These are phyloP conservation scores for Aphelinus atriplicis DNA, from an alignment of 1,140 invertebrate species.

Conservation along the genomic window DNA sequence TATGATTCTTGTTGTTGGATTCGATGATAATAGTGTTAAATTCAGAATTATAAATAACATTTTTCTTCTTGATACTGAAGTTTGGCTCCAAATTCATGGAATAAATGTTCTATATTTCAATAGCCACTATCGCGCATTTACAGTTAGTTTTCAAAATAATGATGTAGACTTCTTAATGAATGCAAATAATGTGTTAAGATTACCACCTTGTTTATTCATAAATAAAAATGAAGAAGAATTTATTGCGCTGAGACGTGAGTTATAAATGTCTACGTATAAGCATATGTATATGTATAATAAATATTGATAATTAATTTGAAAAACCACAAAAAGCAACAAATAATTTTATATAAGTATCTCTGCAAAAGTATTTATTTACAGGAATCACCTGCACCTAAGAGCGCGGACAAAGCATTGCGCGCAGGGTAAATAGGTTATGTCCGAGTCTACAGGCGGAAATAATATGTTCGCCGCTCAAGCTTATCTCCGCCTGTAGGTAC, in stretches of 20 bases:
- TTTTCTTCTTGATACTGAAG: conserved; percentile 16
- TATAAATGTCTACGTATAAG: background rate
- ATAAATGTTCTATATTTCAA: too few species aligned
- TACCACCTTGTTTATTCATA: conserved; percentile 6
- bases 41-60: conserved; percentile 21
- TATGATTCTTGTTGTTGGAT: conserved; percentile 27
- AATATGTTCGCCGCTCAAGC: too few species aligned
- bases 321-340: too few species aligned
- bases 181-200: background rate
- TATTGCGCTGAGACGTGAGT: background rate
- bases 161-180: conserved; percentile 8
- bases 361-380: too few species aligned
- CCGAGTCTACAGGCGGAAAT: too few species aligned
- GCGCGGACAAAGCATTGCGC: too few species aligned
- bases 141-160: background rate
- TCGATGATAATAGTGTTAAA: conserved; percentile 17
- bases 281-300: too few species aligned
- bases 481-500: too few species aligned
- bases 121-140: conserved; percentile 28
- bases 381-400: too few species aligned
- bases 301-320: too few species aligned
- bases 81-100: conserved; percentile 34
- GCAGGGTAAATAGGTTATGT: too few species aligned
- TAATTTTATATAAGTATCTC: too few species aligned
- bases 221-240: conserved; percentile 11